Conservation (phyloP, 2,113 vertebrate species). For the Carassius gibelio region DNA sequence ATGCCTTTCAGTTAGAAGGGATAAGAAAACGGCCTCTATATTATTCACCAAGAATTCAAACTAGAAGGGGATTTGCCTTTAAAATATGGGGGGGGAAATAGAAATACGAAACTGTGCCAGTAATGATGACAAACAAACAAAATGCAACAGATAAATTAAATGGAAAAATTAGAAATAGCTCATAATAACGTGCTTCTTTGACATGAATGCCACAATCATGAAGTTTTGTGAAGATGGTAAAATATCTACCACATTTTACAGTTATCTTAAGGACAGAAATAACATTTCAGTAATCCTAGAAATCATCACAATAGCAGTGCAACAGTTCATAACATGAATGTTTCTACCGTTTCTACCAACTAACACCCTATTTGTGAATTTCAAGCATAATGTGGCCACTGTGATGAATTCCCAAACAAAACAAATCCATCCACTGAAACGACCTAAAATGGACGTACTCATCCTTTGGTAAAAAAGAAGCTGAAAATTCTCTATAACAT, state of each 20-base stretch:
- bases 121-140: not conserved
- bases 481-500: not conserved
- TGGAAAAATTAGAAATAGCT: not conserved
- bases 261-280: not conserved
- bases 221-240: constrained; percentile 31
- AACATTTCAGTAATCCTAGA: not conserved
- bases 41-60: not conserved
- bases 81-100: not conserved
- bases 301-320: not conserved
- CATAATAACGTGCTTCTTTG: constrained; percentile 57
- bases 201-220: constrained; percentile 48
- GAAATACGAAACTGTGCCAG: not conserved
- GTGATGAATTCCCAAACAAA: not conserved
- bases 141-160: not conserved
- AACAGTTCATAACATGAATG: not conserved
- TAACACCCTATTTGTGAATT: not conserved
- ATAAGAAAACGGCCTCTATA: not conserved
- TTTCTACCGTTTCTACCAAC: not conserved
- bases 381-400: not conserved
- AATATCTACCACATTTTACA: constrained; percentile 2
- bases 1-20: not conserved
- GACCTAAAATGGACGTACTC: not conserved
- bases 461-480: not conserved
- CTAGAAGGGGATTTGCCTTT: not conserved
- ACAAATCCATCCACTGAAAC: not conserved